Conservation (phyloP, 2,888 invertebrate species). For the Odontomyia ornata region DNA sequence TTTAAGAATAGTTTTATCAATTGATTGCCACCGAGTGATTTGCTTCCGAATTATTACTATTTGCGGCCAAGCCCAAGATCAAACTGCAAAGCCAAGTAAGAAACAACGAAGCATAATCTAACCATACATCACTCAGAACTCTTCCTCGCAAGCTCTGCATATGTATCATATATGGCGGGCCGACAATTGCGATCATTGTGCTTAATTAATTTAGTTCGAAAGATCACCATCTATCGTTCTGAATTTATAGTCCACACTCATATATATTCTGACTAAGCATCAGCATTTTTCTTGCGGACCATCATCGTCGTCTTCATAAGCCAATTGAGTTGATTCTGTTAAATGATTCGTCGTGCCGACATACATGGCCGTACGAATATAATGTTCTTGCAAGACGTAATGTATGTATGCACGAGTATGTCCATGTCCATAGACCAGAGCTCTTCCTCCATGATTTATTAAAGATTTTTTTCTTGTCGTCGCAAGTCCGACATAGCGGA, state of each 20-base stretch:
- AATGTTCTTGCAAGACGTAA: background rate
- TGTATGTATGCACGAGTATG: no score
- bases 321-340: background rate
- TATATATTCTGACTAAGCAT: background rate
- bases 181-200: constrained; percentile 63
- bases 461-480: background rate
- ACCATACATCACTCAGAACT: background rate
- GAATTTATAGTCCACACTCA: constrained; percentile 7
- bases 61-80: background rate
- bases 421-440: background rate
- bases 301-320: background rate
- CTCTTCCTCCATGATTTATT: background rate
- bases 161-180: constrained; percentile 12
- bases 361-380: background rate
- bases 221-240: constrained; percentile 56
- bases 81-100: background rate
- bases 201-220: constrained; percentile 65
- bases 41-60: background rate
- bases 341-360: background rate
- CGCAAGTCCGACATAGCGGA: background rate
- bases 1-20: no score
- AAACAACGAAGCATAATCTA: background rate
- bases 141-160: constrained; percentile 4
- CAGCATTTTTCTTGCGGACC: constrained; percentile 12
- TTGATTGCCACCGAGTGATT: no score